Evolutionary conservation across 2,888 invertebrate species (phyloP).

Genomic region (Amblyjoppa proteus): DNA sequence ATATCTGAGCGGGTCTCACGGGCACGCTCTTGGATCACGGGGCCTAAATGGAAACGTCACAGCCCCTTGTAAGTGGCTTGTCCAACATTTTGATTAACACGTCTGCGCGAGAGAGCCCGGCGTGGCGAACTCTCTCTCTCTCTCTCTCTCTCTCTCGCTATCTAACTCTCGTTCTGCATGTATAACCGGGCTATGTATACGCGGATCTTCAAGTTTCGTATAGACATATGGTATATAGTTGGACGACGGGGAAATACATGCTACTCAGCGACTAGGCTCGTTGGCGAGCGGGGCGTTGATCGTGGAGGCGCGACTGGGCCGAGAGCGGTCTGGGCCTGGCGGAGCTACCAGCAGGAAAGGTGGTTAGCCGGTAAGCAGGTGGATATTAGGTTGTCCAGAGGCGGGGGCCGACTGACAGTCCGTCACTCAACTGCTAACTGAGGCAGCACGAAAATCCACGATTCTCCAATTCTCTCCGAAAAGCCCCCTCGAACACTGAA

Average conservation of each 20-base stretch:
- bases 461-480: constrained; percentile 38
- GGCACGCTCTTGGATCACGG: constrained; percentile 67
- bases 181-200: constrained; percentile 18
- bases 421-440: constrained; percentile 74
- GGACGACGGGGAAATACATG: constrained; percentile 16
- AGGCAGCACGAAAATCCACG: constrained; percentile 62
- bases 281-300: constrained; percentile 43
- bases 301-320: constrained; percentile 62
- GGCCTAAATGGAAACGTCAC: constrained; percentile 84
- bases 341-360: constrained; percentile 66
- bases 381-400: constrained; percentile 84
- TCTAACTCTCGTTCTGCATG: constrained; percentile 2
- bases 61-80: constrained; percentile 84
- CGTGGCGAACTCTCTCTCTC: constrained; percentile 43
- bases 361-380: constrained; percentile 77
- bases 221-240: constrained; percentile 19
- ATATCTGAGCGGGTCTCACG: constrained; percentile 65
- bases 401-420: constrained; percentile 77
- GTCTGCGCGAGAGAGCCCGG: constrained; percentile 74
- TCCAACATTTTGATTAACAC: constrained; percentile 85
- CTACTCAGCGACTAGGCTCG: constrained; percentile 47
- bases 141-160: constrained; percentile 17
- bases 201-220: constrained; percentile 36
- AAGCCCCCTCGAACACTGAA: constrained; percentile 28
- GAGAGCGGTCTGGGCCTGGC: constrained; percentile 57